phyloP scores from a whole-genome alignment of 92 coral and sea anemone genomes.

The Palythoa heliodiscus region DNA sequence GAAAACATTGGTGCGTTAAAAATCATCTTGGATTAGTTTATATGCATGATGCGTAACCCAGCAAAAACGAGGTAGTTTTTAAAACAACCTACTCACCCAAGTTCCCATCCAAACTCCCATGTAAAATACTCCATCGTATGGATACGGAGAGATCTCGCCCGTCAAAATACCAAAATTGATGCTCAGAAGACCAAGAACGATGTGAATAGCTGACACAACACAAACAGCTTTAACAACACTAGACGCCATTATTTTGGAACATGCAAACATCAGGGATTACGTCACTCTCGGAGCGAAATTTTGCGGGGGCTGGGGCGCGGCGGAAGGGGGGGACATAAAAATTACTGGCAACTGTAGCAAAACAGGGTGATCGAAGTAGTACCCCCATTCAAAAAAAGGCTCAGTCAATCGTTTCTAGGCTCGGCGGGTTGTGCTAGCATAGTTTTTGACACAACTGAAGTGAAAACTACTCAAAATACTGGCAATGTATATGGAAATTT shows the following conservation, averaged over 20 bases:
- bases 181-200: conserved; percentile 60
- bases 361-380: no score
- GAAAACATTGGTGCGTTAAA: no score
- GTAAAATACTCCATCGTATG: conserved; percentile 68
- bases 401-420: no score
- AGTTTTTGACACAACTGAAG: no score
- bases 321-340: no score
- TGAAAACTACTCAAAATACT: no score
- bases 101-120: conserved; percentile 92
- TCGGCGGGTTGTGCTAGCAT: no score
- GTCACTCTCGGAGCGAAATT: not conserved
- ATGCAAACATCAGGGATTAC: not conserved
- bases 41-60: not conserved
- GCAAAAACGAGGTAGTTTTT: not conserved
- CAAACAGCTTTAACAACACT: conserved; percentile 32
- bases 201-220: conserved; percentile 51
- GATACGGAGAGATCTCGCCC: conserved; percentile 51
- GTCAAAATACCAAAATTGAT: conserved; percentile 63
- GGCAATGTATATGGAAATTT: no score
- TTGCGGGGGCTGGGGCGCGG: no score
- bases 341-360: no score
- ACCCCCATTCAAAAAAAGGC: no score
- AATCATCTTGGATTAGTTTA: no score
- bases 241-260: conserved; percentile 36
- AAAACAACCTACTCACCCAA: conserved; percentile 63